Conservation (phyloP, 2,797 vertebrate species). For the Rallus crepitans region DNA sequence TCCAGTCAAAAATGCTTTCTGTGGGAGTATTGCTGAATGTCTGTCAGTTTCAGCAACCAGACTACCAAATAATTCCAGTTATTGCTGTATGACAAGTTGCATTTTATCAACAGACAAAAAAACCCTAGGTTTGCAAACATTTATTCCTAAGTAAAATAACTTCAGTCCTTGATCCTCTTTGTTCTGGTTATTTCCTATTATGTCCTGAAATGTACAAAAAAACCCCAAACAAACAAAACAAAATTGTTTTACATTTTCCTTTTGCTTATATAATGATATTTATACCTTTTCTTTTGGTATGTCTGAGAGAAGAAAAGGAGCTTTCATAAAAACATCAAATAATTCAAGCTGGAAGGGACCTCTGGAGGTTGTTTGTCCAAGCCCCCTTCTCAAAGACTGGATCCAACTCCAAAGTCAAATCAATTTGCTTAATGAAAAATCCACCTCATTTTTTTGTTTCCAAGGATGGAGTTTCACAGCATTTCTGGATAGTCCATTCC, state of each 20-base stretch:
- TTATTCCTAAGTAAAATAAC: background rate
- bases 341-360: background rate
- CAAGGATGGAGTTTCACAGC: background rate
- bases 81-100: background rate
- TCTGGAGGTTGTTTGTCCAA: background rate
- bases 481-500: background rate
- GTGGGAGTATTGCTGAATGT: slow-evolving; percentile 16
- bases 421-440: background rate
- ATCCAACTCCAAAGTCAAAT: background rate
- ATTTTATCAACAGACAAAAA: background rate
- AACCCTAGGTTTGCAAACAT: background rate
- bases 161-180: background rate
- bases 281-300: background rate
- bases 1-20: background rate
- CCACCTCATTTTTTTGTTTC: background rate
- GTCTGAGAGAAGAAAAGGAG: background rate
- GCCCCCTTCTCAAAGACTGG: background rate
- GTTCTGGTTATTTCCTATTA: background rate
- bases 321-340: background rate
- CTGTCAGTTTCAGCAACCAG: slow-evolving; percentile 4
- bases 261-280: background rate
- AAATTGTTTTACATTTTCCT: background rate
- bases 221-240: background rate
- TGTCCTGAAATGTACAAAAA: background rate
- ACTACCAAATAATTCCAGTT: background rate